Conservation (phyloP, 2,888 invertebrate species). For the Erannis defoliaria region DNA sequence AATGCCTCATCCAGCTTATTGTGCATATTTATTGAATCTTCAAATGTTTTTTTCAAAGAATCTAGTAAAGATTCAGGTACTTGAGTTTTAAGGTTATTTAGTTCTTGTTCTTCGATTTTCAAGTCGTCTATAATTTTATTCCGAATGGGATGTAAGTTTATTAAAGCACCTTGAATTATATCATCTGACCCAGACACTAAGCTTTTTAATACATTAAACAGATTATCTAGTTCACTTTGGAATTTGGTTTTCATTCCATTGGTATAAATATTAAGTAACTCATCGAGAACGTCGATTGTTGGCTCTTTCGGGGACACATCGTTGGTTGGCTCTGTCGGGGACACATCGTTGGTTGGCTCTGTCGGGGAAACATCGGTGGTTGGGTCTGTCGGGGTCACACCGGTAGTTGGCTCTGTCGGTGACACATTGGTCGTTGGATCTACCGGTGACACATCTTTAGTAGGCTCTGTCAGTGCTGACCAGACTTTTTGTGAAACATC, state of each 20-base stretch:
- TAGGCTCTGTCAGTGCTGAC: background rate
- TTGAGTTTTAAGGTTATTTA: slow-evolving; percentile 39
- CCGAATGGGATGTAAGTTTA: slow-evolving; percentile 46
- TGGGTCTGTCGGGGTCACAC: background rate
- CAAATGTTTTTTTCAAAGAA: slow-evolving; percentile 21
- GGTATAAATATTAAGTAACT: slow-evolving; percentile 45
- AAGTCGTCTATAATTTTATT: slow-evolving; percentile 41
- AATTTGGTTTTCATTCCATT: slow-evolving; percentile 38
- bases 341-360: background rate
- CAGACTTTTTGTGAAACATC: background rate
- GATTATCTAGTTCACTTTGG: slow-evolving; percentile 25
- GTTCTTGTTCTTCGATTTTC: slow-evolving; percentile 40
- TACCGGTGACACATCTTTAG: background rate
- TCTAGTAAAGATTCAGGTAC: slow-evolving; percentile 36
- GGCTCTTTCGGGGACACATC: background rate
- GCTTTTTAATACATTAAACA: slow-evolving; percentile 48
- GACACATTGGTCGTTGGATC: background rate
- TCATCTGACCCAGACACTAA: slow-evolving; percentile 41
- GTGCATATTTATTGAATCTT: background rate
- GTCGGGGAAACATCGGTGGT: background rate
- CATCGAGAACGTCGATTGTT: slow-evolving; percentile 41
- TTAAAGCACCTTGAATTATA: slow-evolving; percentile 36
- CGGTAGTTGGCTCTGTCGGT: background rate
- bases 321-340: background rate
- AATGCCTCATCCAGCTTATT: slow-evolving; percentile 1